These are phyloP conservation scores for Parotia lawesii DNA, from an alignment of 2,113 vertebrate genomes.

Conservation along the genomic window DNA sequence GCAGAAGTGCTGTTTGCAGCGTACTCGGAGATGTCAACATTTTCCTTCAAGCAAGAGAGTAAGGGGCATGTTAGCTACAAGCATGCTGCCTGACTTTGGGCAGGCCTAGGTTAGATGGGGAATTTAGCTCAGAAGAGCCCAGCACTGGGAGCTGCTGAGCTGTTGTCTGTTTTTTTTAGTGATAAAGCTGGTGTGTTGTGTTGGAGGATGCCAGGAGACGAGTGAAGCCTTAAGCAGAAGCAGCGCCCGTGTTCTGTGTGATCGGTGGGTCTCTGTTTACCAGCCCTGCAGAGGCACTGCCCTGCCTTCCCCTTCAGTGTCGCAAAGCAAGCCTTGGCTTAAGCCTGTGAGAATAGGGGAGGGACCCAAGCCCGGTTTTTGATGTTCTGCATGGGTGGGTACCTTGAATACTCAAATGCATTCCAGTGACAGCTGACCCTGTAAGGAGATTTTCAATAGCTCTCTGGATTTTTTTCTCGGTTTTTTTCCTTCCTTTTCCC, in stretches of 20 bases:
- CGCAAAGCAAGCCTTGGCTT: constrained; percentile 10
- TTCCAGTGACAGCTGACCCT: constrained; percentile 76
- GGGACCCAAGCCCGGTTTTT: constrained; percentile 72
- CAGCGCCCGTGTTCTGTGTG: neutral
- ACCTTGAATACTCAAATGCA: constrained; percentile 74
- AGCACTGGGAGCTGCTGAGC: neutral
- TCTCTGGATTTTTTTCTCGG: neutral
- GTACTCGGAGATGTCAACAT: neutral
- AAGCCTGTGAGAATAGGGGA: constrained; percentile 58
- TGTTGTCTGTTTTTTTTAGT: neutral
- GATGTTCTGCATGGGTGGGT: constrained; percentile 78
- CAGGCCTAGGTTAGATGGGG: neutral
- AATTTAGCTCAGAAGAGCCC: neutral
- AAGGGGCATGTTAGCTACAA: neutral
- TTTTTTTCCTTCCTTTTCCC: rapidly evolving
- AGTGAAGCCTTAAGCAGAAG: neutral
- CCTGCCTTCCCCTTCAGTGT: constrained; percentile 25
- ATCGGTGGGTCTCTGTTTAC: constrained; percentile 12
- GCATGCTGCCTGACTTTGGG: neutral
- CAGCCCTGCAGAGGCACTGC: constrained; percentile 30
- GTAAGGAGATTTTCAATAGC: constrained; percentile 68
- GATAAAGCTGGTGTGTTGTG: neutral
- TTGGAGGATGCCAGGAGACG: neutral
- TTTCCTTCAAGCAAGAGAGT: neutral
- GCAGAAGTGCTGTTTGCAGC: neutral